Evolutionary conservation across 2,797 vertebrate species (phyloP).

Genomic region (Rhinichthys osculus): DNA sequence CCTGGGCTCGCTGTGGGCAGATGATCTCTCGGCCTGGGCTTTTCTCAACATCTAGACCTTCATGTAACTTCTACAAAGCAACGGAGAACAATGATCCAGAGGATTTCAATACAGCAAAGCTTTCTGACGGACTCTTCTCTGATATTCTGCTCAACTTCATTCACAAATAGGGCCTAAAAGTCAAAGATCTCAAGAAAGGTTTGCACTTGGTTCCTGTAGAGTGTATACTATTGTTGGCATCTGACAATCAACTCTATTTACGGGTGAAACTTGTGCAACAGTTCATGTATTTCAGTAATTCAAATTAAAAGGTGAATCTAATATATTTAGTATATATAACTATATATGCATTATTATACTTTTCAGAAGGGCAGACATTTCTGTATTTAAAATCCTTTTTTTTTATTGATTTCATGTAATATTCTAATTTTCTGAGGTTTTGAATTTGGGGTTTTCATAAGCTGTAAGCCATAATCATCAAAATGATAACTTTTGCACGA

Average conservation of each 20-base stretch:
- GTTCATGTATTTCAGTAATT: no score
- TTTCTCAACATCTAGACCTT: constrained; percentile 63
- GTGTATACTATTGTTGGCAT: neutral
- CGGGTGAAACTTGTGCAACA: no score
- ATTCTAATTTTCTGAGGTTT: no score
- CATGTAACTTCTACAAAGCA: neutral
- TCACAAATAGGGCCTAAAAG: neutral
- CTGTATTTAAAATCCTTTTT: no score
- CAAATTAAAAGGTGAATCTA: no score
- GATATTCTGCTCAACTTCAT: neutral
- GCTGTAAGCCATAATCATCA: no score
- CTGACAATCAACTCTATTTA: neutral
- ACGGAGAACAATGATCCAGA: neutral
- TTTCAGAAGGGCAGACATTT: no score
- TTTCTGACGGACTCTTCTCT: neutral
- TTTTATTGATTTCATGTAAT: no score
- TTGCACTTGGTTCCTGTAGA: neutral
- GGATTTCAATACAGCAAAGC: neutral
- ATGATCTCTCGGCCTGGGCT: constrained; percentile 72
- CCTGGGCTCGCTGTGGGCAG: constrained; percentile 69
- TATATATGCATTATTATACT: no score
- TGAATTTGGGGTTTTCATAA: no score
- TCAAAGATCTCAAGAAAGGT: neutral
- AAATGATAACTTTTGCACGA: no score
- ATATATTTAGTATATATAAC: no score